These are phyloP conservation scores for Cerastis rubricosa DNA, from an alignment of 2,888 invertebrate species.

Conservation along the genomic window DNA sequence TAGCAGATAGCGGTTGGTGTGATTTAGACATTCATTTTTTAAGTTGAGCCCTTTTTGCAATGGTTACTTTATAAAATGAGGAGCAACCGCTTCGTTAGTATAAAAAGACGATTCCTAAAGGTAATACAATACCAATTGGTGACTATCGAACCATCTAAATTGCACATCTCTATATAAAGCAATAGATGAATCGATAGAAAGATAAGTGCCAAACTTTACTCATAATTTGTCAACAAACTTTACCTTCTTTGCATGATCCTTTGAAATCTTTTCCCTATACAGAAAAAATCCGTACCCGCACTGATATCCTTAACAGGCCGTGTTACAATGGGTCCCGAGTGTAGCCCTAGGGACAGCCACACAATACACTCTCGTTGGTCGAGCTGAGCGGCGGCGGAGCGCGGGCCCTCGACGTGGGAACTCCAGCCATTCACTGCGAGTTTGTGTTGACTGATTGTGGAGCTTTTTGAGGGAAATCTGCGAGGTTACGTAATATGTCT, in stretches of 20 bases:
- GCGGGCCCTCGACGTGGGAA: conserved; percentile 5
- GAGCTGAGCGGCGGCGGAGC: conserved; percentile 32
- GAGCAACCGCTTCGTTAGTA: neutral
- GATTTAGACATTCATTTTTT: neutral
- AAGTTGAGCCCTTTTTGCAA: neutral
- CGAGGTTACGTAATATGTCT: conserved; percentile 33
- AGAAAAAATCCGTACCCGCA: conserved; percentile 35
- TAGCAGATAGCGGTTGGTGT: neutral
- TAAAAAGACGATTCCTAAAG: neutral
- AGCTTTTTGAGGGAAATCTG: conserved; percentile 39
- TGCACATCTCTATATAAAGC: neutral
- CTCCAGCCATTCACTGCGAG: conserved; percentile 46
- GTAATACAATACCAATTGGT: neutral
- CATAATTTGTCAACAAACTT: conserved; percentile 37
- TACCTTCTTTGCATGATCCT: conserved; percentile 46
- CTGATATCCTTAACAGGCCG: conserved; percentile 49
- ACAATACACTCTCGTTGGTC: conserved; percentile 59
- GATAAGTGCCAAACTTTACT: conserved; percentile 31
- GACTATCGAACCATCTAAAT: neutral
- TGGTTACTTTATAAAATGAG: neutral
- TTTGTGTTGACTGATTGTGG: conserved; percentile 63
- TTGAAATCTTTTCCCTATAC: conserved; percentile 28
- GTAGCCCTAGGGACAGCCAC: conserved; percentile 55
- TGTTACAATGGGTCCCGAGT: conserved; percentile 57
- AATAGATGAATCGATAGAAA: neutral